Percentiles rank a stretch among this genome's conserved stretches.
Conservation (phyloP, 2,888 invertebrate species). For the Ferdinandea cuprea region DNA sequence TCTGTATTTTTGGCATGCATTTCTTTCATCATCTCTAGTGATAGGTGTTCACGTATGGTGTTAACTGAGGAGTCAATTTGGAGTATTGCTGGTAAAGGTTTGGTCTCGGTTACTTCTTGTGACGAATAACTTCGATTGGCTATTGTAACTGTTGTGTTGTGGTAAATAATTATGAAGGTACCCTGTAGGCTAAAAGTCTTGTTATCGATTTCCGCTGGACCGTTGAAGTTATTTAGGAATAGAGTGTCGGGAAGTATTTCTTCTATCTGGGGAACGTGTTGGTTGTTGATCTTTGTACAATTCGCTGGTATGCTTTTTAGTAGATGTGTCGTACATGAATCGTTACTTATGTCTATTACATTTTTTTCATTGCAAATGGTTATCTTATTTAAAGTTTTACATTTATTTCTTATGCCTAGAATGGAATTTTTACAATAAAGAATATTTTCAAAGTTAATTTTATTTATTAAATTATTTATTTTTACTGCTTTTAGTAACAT, state of each 20-base stretch:
- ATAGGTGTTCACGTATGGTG: not conserved
- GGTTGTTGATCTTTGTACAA: conserved; percentile 36
- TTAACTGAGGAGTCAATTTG: not conserved
- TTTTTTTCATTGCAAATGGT: conserved; percentile 50
- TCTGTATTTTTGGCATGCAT: not conserved
- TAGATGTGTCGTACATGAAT: conserved; percentile 48
- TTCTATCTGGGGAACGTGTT: conserved; percentile 45
- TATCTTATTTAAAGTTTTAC: conserved; percentile 41
- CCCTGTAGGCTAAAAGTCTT: not conserved
- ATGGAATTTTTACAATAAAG: no score
- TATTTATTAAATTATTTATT: no score
- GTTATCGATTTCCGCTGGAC: not conserved
- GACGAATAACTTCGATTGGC: not conserved
- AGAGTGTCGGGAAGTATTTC: conserved; percentile 47
- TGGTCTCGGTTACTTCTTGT: not conserved
- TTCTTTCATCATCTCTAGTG: not conserved
- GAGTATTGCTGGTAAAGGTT: not conserved
- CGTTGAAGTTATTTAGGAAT: conserved; percentile 46
- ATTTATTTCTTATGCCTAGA: conserved; percentile 31
- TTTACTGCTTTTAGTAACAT: conserved; percentile 50
- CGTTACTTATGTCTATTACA: conserved; percentile 58
- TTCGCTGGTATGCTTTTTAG: conserved; percentile 40
- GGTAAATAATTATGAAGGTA: not conserved
- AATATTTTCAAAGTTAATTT: no score
- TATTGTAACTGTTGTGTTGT: not conserved